Base-by-base conservation (phyloP, 2,888 invertebrate species). In the Amphipoea oculea region DNA sequence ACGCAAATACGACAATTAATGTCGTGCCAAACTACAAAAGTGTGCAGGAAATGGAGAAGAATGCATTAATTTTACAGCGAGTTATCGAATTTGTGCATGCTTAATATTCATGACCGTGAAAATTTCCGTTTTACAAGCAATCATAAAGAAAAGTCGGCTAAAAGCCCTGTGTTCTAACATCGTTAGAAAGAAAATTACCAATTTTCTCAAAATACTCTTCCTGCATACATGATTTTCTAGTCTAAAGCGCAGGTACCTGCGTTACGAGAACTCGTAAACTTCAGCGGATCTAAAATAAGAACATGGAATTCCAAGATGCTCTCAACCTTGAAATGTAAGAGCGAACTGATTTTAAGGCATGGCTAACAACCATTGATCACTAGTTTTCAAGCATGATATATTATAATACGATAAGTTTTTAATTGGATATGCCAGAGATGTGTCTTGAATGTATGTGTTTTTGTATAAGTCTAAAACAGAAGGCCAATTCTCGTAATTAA, bases 201-300 rank as follows among this genome's bases (percentile, higher is more conserved):
- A 54, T 17, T 54, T 69, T 48, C 4, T 2, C 1, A 1, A 65
- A 66, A 40, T 23, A 17, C 3, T 68, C 48, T 74, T 72, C 23
- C 1, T 12, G 42, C 45, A 60, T 54, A 69, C 23, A 14, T 70
- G 20, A 68, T 42, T 67, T 83, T 85, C 57, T 73, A 66, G 75
- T 73, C 51, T 57, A 60, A 48, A 57, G 60, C 14, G 65, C 75
- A 40, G 78, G 42, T 68, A 81, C 70, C 81, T 70, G 69, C 68
- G 57, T 76, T 86, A 78, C 74, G 72, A 71, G 81, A 86, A 88
- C 77, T 88, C 82, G 80, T 91, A 89, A 91, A 89, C 83, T 83
- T 83, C 73, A 79, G 76, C 74, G 69, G 76, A 80, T 84, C 90
- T 91, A 91, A 91, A 92, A 91, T 90, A 90, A 90, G 89, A 90